Evolutionary conservation across 2,797 vertebrate genomes (phyloP), one percentile per base, ranked within the genome.

Genomic region (Hyperoplus immaculatus): DNA sequence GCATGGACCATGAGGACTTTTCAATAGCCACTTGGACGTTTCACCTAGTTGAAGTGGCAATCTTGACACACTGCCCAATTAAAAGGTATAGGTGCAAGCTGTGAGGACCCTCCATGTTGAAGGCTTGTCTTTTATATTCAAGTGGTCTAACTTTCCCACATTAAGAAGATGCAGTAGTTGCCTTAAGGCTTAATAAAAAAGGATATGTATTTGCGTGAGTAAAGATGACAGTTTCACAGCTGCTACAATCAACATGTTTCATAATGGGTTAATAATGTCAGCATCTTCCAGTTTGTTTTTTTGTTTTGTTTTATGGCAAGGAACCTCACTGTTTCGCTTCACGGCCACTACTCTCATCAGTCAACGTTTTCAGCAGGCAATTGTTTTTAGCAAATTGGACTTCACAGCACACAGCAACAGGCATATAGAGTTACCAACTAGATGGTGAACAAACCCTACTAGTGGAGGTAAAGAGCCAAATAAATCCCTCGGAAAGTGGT

Each of bases 1-100:
- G 50, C 29, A 29, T 69, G 53, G 59, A 80, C 73, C 81, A 47
- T 36, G 41, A 81, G 69, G 79, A 82, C 80, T 79, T 79, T 68
- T 64, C 46, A 75, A 84, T 62, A 83, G 74, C 65, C 76, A 83
- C 72, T 89, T 80, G 55, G 79, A 80, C 71, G 61, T 78, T 67
- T 82, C 53, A 77, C 56, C 54, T 29, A 64, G 47, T 42, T 65
- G n/a, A 78, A 85, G 72, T 77, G 69, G 62, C 49, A 81, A 56
- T 76, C 49, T 66, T 80, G 55, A 72, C 53, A 68, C 16, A n/a
- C 56, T 60, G 73, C 53, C 45, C 53, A 57, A 69, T 68, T 60
- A 62, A 61, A 70, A 59, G 58, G 59, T 13, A 73, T 77, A 84
- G 41, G 2, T 29, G 51, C 18, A 67, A 29, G 29, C 2, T 57